phyloP scores from a whole-genome alignment of 2,888 invertebrate genomes.

The Troides helena region DNA sequence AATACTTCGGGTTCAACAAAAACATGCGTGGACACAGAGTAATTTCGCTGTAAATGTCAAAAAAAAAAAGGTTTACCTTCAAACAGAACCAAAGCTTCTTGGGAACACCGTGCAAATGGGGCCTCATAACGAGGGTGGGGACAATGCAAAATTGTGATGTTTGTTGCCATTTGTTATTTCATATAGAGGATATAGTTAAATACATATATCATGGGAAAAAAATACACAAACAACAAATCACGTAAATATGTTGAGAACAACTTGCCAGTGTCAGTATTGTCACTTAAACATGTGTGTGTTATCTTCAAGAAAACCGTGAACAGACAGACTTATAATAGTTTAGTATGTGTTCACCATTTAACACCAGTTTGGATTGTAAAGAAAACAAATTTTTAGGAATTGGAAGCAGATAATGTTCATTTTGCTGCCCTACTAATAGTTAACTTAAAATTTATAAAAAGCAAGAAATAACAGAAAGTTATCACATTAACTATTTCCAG shows the following conservation, averaged over 20 bases:
- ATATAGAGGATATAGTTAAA: background rate
- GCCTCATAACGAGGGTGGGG: constrained; percentile 69
- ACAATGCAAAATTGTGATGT: constrained; percentile 60
- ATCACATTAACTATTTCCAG: too few species aligned
- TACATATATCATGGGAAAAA: background rate
- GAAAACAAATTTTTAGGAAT: too few species aligned
- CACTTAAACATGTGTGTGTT: too few species aligned
- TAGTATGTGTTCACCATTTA: too few species aligned
- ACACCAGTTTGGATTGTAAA: too few species aligned
- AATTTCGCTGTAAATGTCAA: constrained; percentile 36
- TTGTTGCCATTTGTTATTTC: constrained; percentile 51
- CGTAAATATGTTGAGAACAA: background rate
- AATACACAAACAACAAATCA: background rate
- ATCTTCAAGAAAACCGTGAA: too few species aligned
- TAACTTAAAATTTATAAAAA: background rate
- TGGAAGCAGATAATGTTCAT: too few species aligned
- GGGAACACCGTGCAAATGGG: constrained; percentile 75
- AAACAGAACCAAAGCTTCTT: constrained; percentile 50
- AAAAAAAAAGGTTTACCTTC: constrained; percentile 43
- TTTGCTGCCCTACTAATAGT: too few species aligned
- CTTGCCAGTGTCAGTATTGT: too few species aligned
- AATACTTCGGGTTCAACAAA: constrained; percentile 51
- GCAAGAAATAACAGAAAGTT: too few species aligned
- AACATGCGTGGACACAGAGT: constrained; percentile 80
- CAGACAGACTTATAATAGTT: too few species aligned